Conservation (phyloP, 2,113 vertebrate genomes). For the Nothoprocta pentlandii region DNA sequence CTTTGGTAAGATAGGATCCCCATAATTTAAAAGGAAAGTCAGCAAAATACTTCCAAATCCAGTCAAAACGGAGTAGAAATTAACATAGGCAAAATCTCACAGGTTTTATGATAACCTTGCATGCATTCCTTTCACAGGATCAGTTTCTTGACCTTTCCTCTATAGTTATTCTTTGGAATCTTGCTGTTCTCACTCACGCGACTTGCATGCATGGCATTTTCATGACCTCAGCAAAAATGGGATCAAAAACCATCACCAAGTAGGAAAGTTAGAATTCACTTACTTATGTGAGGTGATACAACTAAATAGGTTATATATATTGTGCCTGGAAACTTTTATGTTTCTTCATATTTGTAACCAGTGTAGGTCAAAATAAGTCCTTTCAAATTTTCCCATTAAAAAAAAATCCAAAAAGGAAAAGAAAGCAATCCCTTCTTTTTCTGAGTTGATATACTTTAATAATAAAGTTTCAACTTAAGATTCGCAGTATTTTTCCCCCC, state of each 20-base stretch:
- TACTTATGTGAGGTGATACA: background rate
- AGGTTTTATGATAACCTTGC: background rate
- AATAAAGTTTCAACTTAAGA: background rate
- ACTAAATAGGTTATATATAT: background rate
- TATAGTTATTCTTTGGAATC: background rate
- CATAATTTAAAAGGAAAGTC: background rate
- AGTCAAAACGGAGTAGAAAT: background rate
- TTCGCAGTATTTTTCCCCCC: background rate
- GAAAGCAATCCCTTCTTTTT: background rate
- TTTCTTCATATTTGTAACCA: background rate
- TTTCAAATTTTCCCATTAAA: background rate
- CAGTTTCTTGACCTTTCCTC: background rate
- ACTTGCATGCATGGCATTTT: background rate
- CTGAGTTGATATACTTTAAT: background rate
- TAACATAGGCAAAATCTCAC: background rate
- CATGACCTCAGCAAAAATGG: background rate
- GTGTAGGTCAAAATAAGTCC: background rate
- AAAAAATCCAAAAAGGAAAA: background rate
- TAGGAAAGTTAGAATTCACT: background rate
- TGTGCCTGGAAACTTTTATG: background rate
- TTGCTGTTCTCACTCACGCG: rapidly evolving
- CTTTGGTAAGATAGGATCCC: background rate
- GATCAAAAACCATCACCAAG: background rate
- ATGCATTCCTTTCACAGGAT: background rate
- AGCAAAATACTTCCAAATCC: background rate